These are phyloP conservation scores for Ceratina australensis DNA, from an alignment of 1,140 invertebrate species.

Conservation along the genomic window DNA sequence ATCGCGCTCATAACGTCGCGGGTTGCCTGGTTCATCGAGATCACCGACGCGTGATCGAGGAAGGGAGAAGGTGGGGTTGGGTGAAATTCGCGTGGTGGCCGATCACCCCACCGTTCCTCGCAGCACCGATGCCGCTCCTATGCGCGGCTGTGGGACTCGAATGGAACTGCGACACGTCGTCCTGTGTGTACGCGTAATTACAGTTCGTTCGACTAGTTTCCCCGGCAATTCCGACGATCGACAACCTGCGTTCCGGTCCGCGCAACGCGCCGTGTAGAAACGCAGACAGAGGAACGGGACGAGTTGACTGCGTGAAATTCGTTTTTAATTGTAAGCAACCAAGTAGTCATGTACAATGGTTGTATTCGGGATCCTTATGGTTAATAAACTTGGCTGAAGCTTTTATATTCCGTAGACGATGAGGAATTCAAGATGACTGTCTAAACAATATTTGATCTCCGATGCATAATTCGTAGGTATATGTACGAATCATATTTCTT, in stretches of 20 bases:
- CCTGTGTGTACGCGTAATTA: constrained; percentile 63
- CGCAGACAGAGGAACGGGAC: neutral
- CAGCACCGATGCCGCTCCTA: constrained; percentile 3
- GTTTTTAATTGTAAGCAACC: constrained; percentile 13
- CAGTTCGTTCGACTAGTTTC: constrained; percentile 66
- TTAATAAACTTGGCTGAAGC: no score
- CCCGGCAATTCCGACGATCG: constrained; percentile 59
- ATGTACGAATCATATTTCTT: no score
- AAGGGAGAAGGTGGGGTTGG: neutral
- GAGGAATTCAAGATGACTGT: neutral
- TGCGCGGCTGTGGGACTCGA: constrained; percentile 11
- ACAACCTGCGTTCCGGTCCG: constrained; percentile 16
- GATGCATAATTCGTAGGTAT: no score
- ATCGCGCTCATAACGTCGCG: constrained; percentile 29
- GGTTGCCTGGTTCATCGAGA: constrained; percentile 19
- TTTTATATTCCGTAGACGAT: no score
- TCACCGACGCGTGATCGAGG: constrained; percentile 35
- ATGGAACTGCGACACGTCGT: constrained; percentile 4
- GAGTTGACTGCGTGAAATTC: constrained; percentile 21
- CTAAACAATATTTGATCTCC: no score
- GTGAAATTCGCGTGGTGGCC: constrained; percentile 22
- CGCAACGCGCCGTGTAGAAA: neutral
- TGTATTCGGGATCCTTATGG: no score
- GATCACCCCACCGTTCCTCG: constrained; percentile 41
- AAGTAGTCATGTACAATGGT: no score